Evolutionary conservation across 2,888 invertebrate species (phyloP), one percentile per base, ranked within the genome.

Genomic region (Girardia tigrina): DNA sequence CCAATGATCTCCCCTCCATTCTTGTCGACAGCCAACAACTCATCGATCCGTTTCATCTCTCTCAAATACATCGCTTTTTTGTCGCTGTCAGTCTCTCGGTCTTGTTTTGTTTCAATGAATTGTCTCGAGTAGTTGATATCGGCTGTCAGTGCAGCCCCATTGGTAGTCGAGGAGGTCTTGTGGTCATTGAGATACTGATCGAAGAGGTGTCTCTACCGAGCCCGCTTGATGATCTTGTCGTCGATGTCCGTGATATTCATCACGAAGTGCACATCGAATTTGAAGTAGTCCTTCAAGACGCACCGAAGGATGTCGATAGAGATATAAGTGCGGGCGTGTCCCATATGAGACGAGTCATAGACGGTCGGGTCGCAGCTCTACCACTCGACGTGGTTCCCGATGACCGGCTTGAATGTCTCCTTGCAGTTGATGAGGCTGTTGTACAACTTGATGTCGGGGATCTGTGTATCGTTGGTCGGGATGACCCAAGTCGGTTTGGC

Each of bases 171-270:
- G n/a, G n/a, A n/a, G n/a, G n/a, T n/a, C n/a, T n/a, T n/a, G n/a
- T n/a, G n/a, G n/a, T n/a, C n/a, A 14, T 74, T 74, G 0, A 87
- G 80, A 84, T 94, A 94, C 80, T 89, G 88, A 74, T 91, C 80
- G 79, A 83, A 81, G 26, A 97, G 87, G 86, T 92, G 88, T 83
- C 91, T 90, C 82, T 94, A 94, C 73, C 95, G 87, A 0, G 94
- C 95, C 79, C 94, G 87, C 83, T 90, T 92, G 75, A 97, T 97
- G 77, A 97, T 97, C 87, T 98, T 99, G 85, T 99, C 98, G 87
- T 99, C 98, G 81, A 99, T 92, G 85, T 98, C 98, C 6, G 98
- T 98, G 79, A 98, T 92, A 83, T 98, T 99, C 95, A 98, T 97
- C 1, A 92, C 93, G 86, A 92, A 97, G 77, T 90, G 87, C 73